Evolutionary conservation across 2,797 vertebrate species (phyloP).

Genomic region (Ceryle rudis): DNA sequence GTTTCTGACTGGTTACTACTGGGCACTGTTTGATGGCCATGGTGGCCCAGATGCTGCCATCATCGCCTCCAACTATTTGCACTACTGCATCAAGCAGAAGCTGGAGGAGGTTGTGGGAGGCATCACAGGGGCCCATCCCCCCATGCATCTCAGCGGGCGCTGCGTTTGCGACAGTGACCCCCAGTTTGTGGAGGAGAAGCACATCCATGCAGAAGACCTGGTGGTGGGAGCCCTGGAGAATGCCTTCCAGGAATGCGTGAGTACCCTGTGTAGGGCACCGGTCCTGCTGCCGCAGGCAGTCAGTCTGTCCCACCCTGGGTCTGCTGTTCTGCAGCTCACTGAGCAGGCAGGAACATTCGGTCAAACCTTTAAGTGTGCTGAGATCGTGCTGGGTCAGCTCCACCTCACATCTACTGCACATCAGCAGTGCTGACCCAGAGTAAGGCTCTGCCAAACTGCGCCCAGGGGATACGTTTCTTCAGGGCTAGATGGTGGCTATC

Average conservation of each 20-base stretch:
- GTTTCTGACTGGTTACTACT: constrained; percentile 79
- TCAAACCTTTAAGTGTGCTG: background rate
- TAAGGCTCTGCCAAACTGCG: background rate
- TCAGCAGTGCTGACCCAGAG: background rate
- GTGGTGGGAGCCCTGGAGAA: constrained; percentile 81
- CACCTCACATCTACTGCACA: background rate
- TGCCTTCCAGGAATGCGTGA: constrained; percentile 83
- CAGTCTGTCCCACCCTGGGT: background rate
- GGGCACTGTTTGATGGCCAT: constrained; percentile 82
- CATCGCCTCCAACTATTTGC: constrained; percentile 80
- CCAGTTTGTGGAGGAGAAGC: constrained; percentile 80
- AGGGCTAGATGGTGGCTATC: background rate
- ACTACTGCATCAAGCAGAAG: constrained; percentile 81
- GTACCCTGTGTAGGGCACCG: background rate
- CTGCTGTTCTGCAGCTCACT: background rate
- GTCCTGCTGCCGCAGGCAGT: background rate
- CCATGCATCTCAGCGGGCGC: constrained; percentile 76
- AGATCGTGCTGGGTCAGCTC: rapidly evolving
- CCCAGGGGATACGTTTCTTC: background rate
- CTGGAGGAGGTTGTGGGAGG: constrained; percentile 76
- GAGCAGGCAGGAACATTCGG: background rate
- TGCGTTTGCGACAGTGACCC: constrained; percentile 77
- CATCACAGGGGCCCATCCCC: constrained; percentile 63
- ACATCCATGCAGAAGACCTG: constrained; percentile 70
- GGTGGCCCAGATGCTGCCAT: constrained; percentile 79